A percentile compares a stretch with the other conserved stretches of the same genome.
Evolutionary conservation across 2,888 invertebrate species (phyloP).

Genomic region (Glaucopsyche alexis): DNA sequence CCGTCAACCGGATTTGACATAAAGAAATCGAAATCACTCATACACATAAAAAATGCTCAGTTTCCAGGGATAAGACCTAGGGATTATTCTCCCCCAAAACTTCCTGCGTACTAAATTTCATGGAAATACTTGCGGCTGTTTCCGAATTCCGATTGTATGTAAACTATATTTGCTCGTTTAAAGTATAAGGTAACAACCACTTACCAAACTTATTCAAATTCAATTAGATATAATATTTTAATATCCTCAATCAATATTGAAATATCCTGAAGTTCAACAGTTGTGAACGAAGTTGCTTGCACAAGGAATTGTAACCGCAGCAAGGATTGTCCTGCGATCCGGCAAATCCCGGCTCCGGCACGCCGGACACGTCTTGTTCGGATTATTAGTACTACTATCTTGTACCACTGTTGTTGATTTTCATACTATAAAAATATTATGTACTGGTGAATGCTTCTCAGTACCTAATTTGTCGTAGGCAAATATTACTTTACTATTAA

Average conservation of each 20-base stretch:
- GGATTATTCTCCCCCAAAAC: too few species aligned
- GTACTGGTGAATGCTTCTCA: constrained; percentile 11
- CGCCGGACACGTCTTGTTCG: constrained; percentile 63
- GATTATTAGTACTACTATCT: constrained; percentile 51
- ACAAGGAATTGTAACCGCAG: constrained; percentile 52
- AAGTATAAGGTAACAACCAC: too few species aligned
- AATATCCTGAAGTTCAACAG: constrained; percentile 22
- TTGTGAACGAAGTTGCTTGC: constrained; percentile 35
- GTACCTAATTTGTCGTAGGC: too few species aligned
- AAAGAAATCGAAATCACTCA: too few species aligned
- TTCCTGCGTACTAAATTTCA: too few species aligned
- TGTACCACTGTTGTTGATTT: background rate
- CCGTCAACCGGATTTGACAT: too few species aligned
- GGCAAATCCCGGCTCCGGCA: constrained; percentile 61
- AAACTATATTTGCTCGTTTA: too few species aligned
- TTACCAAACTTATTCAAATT: background rate
- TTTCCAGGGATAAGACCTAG: too few species aligned
- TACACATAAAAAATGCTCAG: too few species aligned
- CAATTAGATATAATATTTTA: background rate
- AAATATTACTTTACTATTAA: too few species aligned
- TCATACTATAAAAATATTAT: constrained; percentile 29
- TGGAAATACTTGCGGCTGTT: too few species aligned
- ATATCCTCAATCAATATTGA: background rate
- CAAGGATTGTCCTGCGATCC: constrained; percentile 62
- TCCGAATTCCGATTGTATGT: too few species aligned